Evolutionary conservation across 2,797 vertebrate species (phyloP), one percentile per base, ranked within the genome.

Genomic region (Nyctibius grandis): DNA sequence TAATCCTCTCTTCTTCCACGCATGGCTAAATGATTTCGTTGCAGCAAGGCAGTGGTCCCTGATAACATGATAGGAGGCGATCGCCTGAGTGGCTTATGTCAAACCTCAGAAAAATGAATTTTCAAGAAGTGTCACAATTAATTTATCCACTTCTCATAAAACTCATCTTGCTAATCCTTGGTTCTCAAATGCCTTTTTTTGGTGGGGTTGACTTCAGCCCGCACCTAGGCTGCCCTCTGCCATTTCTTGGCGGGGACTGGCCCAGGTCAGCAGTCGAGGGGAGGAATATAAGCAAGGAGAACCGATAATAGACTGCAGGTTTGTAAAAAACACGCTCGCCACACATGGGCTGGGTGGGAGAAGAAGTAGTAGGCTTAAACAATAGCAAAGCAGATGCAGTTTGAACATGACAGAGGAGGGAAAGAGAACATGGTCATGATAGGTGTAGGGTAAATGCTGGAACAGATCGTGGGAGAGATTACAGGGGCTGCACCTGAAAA

Each of bases 11-110:
- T 33, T 70, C 76, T 76, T 77, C 87, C 75, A 87, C 1, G 20
- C 72, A 3, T 80, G 85, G 84, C 95, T 94, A 88, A 85, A 83
- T 60, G 56, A 96, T 91, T 96, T 85, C 81, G 42, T n/a, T 59
- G 54, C 93, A 93, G 88, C 79, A 4, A 94, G 72, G 85, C 85
- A 74, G 38, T n/a, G 83, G 75, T 64, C 53, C 64, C 89, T 1
- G 36, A 85, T 92, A 94, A 89, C 1, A 1, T 1, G 48, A 72
- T 15, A 77, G 82, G 59, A 85, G n/a, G 48, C 5, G 3, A 70
- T 51, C 4, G 45, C 65, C 31, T 74, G 70, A 60, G 45, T 38
- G 75, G 60, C 85, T 96, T 33, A 38, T 45, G 56, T 53, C 82
- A 88, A 91, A 69, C 51, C 36, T 50, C 75, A 61, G 84, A 34